A percentile compares a stretch with the other conserved stretches of the same genome.
phyloP scores from a whole-genome alignment of 2,113 vertebrate genomes.

The Lasiurus cinereus region DNA sequence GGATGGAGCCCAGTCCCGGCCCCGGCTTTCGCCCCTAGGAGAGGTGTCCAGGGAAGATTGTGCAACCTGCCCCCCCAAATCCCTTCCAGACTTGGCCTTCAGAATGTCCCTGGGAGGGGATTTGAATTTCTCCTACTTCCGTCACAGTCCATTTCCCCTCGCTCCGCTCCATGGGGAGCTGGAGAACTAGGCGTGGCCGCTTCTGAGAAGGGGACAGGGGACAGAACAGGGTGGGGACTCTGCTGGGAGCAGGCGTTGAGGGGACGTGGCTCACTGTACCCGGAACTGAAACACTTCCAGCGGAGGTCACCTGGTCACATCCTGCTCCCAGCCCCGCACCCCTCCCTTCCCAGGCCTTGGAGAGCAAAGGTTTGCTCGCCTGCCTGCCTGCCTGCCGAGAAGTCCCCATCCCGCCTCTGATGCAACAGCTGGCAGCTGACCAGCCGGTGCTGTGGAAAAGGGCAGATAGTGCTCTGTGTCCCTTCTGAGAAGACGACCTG shows the following conservation, averaged over 20 bases:
- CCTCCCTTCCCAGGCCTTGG: neutral
- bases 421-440: neutral
- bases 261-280: fast-evolving
- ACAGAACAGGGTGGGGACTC: neutral
- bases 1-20: neutral
- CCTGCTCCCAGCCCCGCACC: neutral
- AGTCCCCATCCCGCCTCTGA: neutral
- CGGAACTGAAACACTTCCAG: neutral
- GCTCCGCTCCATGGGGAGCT: neutral
- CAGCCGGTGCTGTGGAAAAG: neutral
- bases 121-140: constrained; percentile 9
- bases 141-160: constrained; percentile 52
- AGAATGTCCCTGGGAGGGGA: constrained; percentile 58
- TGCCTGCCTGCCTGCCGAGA: neutral
- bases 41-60: neutral
- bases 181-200: neutral
- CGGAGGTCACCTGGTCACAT: too few species aligned
- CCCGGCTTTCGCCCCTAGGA: neutral
- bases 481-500: neutral
- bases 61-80: neutral
- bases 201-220: neutral
- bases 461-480: neutral
- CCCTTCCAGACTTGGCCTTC: constrained; percentile 17
- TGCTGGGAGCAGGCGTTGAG: neutral
- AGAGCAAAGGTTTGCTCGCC: neutral